These are phyloP conservation scores for Macropus fuliginosus DNA, from an alignment of 2,797 vertebrate species.

Conservation along the genomic window DNA sequence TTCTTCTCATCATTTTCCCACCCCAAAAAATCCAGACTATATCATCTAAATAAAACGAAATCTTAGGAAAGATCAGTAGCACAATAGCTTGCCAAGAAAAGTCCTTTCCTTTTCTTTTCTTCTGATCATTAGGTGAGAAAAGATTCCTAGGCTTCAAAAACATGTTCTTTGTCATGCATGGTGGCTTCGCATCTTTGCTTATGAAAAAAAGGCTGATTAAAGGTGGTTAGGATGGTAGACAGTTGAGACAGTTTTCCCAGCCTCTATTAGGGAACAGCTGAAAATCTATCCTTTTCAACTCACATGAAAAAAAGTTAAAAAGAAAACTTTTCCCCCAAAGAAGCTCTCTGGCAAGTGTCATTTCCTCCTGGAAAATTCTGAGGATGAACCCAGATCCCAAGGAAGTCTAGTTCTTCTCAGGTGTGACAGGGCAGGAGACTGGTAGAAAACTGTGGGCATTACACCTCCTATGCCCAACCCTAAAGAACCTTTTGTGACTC, in stretches of 20 bases:
- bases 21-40: not conserved
- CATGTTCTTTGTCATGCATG: too few relatives aligned
- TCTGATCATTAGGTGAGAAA: not conserved
- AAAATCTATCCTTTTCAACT: not conserved
- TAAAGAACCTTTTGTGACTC: not conserved
- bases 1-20: not conserved
- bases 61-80: not conserved
- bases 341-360: not conserved
- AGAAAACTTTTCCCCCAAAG: not conserved
- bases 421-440: not conserved
- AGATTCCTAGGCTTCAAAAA: not conserved
- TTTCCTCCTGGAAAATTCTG: not conserved
- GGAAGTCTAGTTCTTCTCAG: rapidly evolving
- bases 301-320: not conserved
- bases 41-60: not conserved
- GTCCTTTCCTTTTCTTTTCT: not conserved
- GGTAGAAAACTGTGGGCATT: too few relatives aligned
- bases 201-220: not conserved
- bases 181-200: not conserved
- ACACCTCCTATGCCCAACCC: not conserved
- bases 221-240: not conserved
- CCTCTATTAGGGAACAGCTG: not conserved
- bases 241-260: constrained; percentile 1
- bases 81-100: not conserved
- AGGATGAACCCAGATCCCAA: not conserved